Evolutionary conservation across 2,113 vertebrate species (phyloP), one percentile per base, ranked within the genome.

Genomic region (Pygoscelis adeliae): DNA sequence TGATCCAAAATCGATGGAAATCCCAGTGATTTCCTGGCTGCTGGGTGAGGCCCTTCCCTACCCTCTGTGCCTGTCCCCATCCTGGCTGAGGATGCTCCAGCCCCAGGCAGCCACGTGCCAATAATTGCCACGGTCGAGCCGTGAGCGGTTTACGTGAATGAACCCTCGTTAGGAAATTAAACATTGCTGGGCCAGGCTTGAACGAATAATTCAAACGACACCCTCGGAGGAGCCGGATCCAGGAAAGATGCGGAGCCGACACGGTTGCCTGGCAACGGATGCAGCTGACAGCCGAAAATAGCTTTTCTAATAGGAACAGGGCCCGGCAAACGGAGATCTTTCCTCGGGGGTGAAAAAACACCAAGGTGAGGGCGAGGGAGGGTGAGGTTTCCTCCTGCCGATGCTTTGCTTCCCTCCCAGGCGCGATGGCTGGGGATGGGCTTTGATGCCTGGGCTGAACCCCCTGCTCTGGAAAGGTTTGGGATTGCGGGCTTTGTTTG

Each of bases 241-340:
- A 22, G 91, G 89, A 10, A 40, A 87, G 95, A 91, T 67, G 84
- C 2, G 91, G 74, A 96, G 87, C 91, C 1, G 38, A 55, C 52
- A 19, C 2, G 3, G 96, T 97, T 95, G 93, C 97, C 17, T 69
- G 91, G 97, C 65, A 93, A 97, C 94, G 1, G 93, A 94, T 96
- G 96, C 96, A 94, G 87, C 96, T 90, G 8, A 27, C 30, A 8
- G 93, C 96, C 11, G 3, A 91, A 95, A 97, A 97, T 97, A 97
- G 97, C 91, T 78, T 84, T 74, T 47, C 21, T 34, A 40, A 52
- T 11, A 65, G 84, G 87, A 96, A 46, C 47, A 2, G 70, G 65
- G 81, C 52, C 77, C 91, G 91, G 94, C 61, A 76, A 87, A 91
- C 26, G 27, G 63, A 15, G 61, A 84, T 82, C 81, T 91, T 94